These are phyloP conservation scores for Hydrochoerus hydrochaeris DNA, from an alignment of 2,113 vertebrate genomes.

Conservation along the genomic window DNA sequence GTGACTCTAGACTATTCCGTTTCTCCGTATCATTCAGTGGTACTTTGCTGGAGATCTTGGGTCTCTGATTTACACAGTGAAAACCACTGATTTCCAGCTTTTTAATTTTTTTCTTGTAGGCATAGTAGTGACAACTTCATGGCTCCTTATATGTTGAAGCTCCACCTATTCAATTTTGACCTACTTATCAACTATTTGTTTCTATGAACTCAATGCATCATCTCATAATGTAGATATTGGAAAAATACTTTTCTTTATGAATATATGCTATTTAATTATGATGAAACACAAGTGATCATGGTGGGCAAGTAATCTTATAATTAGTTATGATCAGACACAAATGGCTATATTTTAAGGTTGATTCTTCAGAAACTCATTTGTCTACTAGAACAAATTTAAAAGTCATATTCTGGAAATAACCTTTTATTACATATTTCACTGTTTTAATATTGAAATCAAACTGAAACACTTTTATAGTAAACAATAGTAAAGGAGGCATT, in stretches of 20 bases:
- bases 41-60: not conserved
- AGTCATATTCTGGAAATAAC: not conserved
- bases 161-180: not conserved
- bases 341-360: not conserved
- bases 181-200: constrained; percentile 24
- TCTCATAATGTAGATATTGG: not conserved
- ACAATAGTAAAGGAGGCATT: not conserved
- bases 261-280: not conserved
- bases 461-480: not conserved
- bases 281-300: not conserved
- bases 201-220: not conserved
- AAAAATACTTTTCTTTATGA: not conserved
- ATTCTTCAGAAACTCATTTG: not conserved
- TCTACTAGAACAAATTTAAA: not conserved
- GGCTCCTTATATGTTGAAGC: not conserved
- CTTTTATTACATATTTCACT: not conserved
- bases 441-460: constrained; percentile 8
- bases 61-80: not conserved
- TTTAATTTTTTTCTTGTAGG: not conserved
- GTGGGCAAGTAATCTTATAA: not conserved
- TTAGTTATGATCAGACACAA: not conserved
- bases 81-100: not conserved
- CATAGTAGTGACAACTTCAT: not conserved
- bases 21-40: not conserved
- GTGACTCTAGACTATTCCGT: not conserved